Evolutionary conservation across 2,888 invertebrate genomes (phyloP), one percentile per base, ranked within the genome.

Genomic region (Carterocephalus palaemon): DNA sequence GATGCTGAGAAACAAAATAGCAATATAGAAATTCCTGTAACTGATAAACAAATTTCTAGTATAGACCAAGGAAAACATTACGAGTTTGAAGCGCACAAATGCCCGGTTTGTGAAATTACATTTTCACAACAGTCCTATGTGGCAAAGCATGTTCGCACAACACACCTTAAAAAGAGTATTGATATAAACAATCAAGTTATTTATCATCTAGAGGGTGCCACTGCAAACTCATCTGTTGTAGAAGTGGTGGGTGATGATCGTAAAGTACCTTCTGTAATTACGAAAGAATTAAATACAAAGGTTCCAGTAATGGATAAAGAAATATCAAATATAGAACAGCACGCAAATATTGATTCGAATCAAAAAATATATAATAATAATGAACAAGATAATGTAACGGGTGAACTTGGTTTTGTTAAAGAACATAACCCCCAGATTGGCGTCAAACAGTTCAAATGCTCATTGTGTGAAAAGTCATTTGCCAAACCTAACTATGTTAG

Each of bases 31-130:
- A 29, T n/a, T 29, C 8, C 29, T 8, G 16, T 16, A 8, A 5
- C 16, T 8, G 29, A 29, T 29, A 16, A 29, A 29, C 29, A 29
- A 29, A 29, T 5, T 29, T 29, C 29, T n/a, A n/a, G n/a, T n/a
- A n/a, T n/a, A n/a, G n/a, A n/a, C n/a, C n/a, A n/a, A n/a, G n/a
- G 1, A 29, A 28, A 12, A 15, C 28, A 13, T 2, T 16, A 5
- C 4, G 15, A 1, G 15, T 16, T 16, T 9, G 16, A 29, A 16
- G 15, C 29, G 6, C 29, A 29, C 5, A 29, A 29, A 3, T 29
- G 29, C 9, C 28, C 28, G 7, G 15, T 28, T n/a, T 28, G 28
- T 28, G 28, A 28, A 28, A 28, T 15, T 3, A 3, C 28, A 15
- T 28, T 28, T 28, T 12, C 28, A 15, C 13, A 28, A 28, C 15